These are phyloP conservation scores for Scaptomyza tumidula DNA, from an alignment of 2,888 invertebrate species.

Conservation along the genomic window DNA sequence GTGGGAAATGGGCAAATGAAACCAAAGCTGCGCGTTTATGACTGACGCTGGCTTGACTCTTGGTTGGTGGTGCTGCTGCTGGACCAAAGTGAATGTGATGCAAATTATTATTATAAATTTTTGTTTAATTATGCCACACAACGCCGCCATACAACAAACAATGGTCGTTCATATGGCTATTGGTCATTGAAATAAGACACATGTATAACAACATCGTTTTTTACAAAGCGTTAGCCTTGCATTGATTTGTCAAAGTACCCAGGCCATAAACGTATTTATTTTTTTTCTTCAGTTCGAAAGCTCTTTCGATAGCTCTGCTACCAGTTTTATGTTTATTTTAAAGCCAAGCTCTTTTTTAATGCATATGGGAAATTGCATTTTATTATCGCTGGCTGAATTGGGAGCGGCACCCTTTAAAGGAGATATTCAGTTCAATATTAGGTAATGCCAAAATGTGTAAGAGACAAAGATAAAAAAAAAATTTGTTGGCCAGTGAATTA, in stretches of 20 bases:
- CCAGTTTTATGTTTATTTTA: background rate
- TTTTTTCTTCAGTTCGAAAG: background rate
- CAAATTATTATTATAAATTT: conserved; percentile 53
- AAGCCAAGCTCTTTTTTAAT: background rate
- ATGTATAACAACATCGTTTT: background rate
- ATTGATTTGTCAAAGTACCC: conserved; percentile 1
- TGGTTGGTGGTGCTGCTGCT: conserved; percentile 2
- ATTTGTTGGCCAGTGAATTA: background rate
- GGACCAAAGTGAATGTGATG: conserved; percentile 63
- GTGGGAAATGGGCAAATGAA: conserved; percentile 66
- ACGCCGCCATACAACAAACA: conserved; percentile 24
- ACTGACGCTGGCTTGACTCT: conserved; percentile 22
- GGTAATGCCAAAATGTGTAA: background rate
- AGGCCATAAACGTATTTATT: background rate
- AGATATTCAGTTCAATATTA: conserved; percentile 7
- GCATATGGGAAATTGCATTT: conserved; percentile 5
- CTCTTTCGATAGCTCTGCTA: background rate
- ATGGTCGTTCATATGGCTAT: background rate
- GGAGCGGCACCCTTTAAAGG: conserved; percentile 17
- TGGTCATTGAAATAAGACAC: conserved; percentile 6
- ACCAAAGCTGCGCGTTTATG: conserved; percentile 50
- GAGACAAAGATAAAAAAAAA: background rate
- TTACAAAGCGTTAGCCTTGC: conserved; percentile 10
- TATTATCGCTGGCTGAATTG: background rate
- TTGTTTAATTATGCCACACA: conserved; percentile 9